These are phyloP conservation scores for Porites cylindrica DNA, from an alignment of 92 coral and sea anemone genomes.

Conservation along the genomic window DNA sequence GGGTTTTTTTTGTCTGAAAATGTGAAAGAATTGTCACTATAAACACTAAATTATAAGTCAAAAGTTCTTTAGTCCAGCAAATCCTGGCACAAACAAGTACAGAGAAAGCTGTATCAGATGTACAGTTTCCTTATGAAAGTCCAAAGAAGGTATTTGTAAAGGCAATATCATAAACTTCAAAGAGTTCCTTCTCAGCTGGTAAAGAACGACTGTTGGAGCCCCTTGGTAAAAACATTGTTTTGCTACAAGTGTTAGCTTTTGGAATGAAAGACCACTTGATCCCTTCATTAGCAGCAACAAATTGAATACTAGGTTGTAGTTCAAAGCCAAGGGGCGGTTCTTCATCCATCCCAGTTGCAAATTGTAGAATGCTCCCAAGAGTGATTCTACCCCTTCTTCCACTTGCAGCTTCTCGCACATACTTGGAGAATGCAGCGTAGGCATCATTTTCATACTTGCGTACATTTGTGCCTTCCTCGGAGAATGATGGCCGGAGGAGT, in stretches of 20 bases:
- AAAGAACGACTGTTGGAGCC: constrained; percentile 2
- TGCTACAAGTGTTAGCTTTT: constrained; percentile 13
- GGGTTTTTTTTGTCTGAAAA: neutral
- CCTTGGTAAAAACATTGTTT: neutral
- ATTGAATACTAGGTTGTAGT: constrained; percentile 38
- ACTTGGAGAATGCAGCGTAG: constrained; percentile 44
- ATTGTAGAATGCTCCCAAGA: constrained; percentile 69
- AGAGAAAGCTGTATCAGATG: neutral
- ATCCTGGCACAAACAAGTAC: neutral
- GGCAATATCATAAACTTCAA: constrained; percentile 14
- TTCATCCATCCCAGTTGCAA: constrained; percentile 52
- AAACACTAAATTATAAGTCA: neutral
- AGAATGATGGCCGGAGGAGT: constrained; percentile 52
- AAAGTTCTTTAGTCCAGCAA: neutral
- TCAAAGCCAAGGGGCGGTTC: constrained; percentile 71
- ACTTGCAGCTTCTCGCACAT: constrained; percentile 52
- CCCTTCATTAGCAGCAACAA: constrained; percentile 21
- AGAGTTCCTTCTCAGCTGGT: constrained; percentile 16
- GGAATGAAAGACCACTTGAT: constrained; percentile 48
- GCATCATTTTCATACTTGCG: constrained; percentile 22
- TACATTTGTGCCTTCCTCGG: constrained; percentile 56
- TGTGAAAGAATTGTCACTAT: constrained; percentile 5
- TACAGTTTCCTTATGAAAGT: constrained; percentile 4
- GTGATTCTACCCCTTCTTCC: constrained; percentile 58
- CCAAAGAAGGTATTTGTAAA: constrained; percentile 16